Percentiles rank a stretch among this genome's conserved stretches.
Evolutionary conservation across 1,140 invertebrate species (phyloP).

Genomic region (Calephelis nemesis): DNA sequence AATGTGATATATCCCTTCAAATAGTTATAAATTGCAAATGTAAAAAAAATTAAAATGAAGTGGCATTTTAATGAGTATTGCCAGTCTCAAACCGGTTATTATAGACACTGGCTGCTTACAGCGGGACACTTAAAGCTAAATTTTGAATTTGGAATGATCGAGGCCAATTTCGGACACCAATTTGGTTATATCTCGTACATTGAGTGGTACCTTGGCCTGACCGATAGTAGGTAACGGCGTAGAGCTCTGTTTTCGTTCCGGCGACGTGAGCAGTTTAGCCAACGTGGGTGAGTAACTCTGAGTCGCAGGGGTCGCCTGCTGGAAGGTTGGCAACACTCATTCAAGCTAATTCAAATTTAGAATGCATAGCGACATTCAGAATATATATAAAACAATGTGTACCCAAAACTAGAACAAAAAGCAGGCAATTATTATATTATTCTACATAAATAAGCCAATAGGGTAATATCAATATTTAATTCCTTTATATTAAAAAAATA

Average conservation of each 20-base stretch:
- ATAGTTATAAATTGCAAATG: constrained; percentile 23
- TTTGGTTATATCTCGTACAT: constrained; percentile 54
- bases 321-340: constrained; percentile 75
- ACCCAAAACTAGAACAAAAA: constrained; percentile 22
- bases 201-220: constrained; percentile 80
- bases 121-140: constrained; percentile 48
- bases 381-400: constrained; percentile 10
- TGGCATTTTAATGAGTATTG: constrained; percentile 65
- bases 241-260: constrained; percentile 70
- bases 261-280: constrained; percentile 86
- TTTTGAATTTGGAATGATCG: constrained; percentile 72
- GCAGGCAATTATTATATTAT: constrained; percentile 9
- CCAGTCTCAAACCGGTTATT: constrained; percentile 42
- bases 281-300: constrained; percentile 87
- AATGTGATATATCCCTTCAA: background rate
- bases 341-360: constrained; percentile 56
- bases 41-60: constrained; percentile 49
- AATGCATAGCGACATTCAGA: constrained; percentile 33
- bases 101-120: constrained; percentile 12
- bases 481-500: constrained; percentile 4
- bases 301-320: constrained; percentile 68
- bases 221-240: constrained; percentile 65
- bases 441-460: constrained; percentile 20
- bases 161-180: constrained; percentile 72
- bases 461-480: background rate